Evolutionary conservation across 1,140 invertebrate species (phyloP).

Genomic region (Drosophila suzukii): DNA sequence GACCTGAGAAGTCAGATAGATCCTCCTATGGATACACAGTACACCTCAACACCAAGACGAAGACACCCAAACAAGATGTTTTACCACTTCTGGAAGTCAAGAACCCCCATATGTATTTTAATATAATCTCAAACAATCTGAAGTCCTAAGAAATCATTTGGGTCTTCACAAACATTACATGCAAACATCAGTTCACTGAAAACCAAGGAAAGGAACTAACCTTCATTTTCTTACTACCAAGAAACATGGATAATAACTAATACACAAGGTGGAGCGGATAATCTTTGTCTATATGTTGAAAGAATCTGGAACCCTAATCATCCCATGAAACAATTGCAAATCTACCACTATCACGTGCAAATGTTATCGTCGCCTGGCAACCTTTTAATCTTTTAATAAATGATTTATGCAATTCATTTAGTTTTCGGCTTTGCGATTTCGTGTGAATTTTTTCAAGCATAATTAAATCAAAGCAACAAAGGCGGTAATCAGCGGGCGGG

Average conservation of each 20-base stretch:
- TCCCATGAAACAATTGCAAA: neutral
- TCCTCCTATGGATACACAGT: no score
- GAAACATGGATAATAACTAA: no score
- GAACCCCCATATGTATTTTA: no score
- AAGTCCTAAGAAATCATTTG: neutral
- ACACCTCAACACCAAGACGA: no score
- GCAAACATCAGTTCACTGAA: neutral
- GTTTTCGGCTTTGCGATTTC: conserved; percentile 12
- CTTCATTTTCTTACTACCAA: no score
- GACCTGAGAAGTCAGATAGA: no score
- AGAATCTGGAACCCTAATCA: neutral
- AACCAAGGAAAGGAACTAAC: no score
- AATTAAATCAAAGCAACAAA: conserved; percentile 69
- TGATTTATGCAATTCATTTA: conserved; percentile 66
- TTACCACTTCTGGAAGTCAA: no score
- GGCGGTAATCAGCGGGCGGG: conserved; percentile 33
- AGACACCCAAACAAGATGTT: no score
- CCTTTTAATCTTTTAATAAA: conserved; percentile 28
- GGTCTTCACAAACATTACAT: no score
- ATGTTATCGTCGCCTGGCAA: neutral
- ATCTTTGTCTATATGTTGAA: no score
- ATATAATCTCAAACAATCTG: neutral
- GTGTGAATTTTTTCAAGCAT: conserved; percentile 24
- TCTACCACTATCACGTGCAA: neutral
- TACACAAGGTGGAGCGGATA: no score